Evolutionary conservation across 2,888 invertebrate species (phyloP).

Genomic region (Calameuta pallipes): DNA sequence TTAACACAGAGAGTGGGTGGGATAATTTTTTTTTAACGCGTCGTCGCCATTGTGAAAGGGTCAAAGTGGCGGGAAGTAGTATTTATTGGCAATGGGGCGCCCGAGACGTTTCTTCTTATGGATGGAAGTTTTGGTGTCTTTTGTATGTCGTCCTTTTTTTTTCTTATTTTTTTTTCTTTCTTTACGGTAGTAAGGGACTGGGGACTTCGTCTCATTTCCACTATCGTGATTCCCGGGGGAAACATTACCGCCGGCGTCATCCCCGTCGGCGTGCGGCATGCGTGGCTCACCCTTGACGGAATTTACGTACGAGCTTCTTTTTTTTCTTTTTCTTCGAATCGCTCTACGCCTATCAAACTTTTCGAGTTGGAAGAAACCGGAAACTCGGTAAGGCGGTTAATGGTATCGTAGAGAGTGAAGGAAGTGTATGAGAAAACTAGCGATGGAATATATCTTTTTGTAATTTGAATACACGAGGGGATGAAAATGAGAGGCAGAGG

Average conservation of each 20-base stretch:
- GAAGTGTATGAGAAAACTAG: not conserved
- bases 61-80: not conserved
- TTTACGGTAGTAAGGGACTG: not conserved
- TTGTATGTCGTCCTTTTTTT: not conserved
- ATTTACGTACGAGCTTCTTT: not conserved
- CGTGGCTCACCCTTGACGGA: not conserved
- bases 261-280: not conserved
- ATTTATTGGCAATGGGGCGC: not conserved
- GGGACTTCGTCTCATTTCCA: conserved; percentile 48
- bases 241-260: conserved; percentile 34
- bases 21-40: not conserved
- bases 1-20: not conserved
- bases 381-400: not conserved
- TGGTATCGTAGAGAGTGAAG: not conserved
- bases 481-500: not conserved
- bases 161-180: not conserved
- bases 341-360: not conserved
- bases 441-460: not conserved
- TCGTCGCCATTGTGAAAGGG: not conserved
- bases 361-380: not conserved
- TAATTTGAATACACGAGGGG: not conserved
- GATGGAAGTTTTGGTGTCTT: not conserved
- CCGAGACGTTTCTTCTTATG: not conserved
- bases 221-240: conserved; percentile 40
- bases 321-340: not conserved